phyloP scores from a whole-genome alignment of 1,140 invertebrate species.

The Muscidifurax raptorellus region DNA sequence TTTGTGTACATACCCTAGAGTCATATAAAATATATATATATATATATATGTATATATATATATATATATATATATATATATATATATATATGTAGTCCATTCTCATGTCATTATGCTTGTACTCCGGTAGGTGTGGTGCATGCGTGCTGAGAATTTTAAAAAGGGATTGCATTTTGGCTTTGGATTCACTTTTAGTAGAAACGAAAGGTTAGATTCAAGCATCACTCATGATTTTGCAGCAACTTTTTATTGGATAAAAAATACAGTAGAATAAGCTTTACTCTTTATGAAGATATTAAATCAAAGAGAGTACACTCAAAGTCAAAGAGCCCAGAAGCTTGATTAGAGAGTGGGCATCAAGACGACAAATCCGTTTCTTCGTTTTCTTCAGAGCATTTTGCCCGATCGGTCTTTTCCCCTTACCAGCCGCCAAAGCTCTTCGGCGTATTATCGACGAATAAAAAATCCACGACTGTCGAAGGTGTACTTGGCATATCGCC shows the following conservation, averaged over 20 bases:
- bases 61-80: too few species aligned
- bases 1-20: neutral
- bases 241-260: too few species aligned
- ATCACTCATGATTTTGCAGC: too few species aligned
- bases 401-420: neutral
- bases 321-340: neutral
- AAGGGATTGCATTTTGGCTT: too few species aligned
- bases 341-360: neutral
- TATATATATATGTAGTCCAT: too few species aligned
- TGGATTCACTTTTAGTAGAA: too few species aligned
- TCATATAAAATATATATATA: too few species aligned
- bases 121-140: too few species aligned
- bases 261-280: neutral
- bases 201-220: too few species aligned
- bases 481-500: slow-evolving; percentile 7
- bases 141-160: too few species aligned
- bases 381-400: neutral
- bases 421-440: neutral
- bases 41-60: too few species aligned
- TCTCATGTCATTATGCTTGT: too few species aligned
- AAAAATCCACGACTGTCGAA: slow-evolving; percentile 17
- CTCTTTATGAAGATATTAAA: neutral
- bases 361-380: neutral
- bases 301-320: neutral
- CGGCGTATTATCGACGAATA: slow-evolving; percentile 9